Conservation (phyloP, 1,140 invertebrate genomes). For the Carposina sasakii region DNA sequence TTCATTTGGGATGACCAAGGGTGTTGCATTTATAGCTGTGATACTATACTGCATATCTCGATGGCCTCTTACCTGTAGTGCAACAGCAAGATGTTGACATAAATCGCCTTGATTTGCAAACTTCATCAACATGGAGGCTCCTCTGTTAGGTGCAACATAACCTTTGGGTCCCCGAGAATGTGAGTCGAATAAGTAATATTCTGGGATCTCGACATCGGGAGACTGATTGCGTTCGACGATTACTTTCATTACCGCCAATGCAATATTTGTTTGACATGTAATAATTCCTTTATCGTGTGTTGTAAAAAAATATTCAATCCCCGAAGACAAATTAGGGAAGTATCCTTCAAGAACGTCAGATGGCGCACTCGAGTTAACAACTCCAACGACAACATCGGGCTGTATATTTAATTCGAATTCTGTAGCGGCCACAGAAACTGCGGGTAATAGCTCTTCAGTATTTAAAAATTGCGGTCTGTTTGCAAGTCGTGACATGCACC, state of each 20-base stretch:
- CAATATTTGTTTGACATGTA: slow-evolving; percentile 3
- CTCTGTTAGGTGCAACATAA: neutral
- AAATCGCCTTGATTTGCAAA: neutral
- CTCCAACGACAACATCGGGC: neutral
- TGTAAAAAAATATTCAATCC: slow-evolving; percentile 4
- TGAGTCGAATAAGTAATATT: slow-evolving; percentile 2
- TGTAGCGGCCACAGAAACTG: neutral
- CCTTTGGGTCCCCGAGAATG: slow-evolving; percentile 10
- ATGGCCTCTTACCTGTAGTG: neutral
- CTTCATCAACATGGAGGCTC: slow-evolving; percentile 1
- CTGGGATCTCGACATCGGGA: too few species aligned
- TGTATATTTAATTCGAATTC: neutral
- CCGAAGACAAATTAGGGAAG: neutral
- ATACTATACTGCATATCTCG: neutral
- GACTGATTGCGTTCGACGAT: too few species aligned
- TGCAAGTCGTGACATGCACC: slow-evolving; percentile 6
- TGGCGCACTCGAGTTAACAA: neutral
- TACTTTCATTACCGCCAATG: slow-evolving; percentile 6
- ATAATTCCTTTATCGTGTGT: slow-evolving; percentile 4
- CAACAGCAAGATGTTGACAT: neutral
- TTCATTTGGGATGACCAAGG: neutral
- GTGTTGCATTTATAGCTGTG: neutral
- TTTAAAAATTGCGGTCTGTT: neutral
- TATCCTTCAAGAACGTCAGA: neutral
- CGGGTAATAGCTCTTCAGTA: neutral